Percentiles rank a stretch among this genome's conserved stretches.
Conservation (phyloP, 1,140 invertebrate species). For the Rhopalosiphum maidis region DNA sequence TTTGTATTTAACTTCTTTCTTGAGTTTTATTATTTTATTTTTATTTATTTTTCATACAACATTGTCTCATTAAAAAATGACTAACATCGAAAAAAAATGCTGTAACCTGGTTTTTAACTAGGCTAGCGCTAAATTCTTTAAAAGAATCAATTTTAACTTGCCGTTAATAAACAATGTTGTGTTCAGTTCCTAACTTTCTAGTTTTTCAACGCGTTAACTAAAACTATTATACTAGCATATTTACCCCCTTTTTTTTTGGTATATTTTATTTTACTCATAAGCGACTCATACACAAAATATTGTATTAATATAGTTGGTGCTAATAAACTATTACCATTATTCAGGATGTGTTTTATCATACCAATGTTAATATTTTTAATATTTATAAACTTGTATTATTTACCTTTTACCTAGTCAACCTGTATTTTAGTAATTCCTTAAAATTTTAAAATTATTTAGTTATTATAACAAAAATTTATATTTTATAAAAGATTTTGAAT, state of each 20-base stretch:
- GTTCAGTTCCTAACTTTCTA: conserved; percentile 55
- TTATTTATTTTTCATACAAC: conserved; percentile 37
- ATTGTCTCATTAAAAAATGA: conserved; percentile 13
- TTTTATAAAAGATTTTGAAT: too few relatives aligned
- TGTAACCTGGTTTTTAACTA: background rate
- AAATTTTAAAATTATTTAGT: background rate
- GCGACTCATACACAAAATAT: background rate
- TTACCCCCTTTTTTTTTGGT: background rate
- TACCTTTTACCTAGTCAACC: background rate
- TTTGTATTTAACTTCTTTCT: conserved; percentile 34
- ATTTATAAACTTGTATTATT: background rate
- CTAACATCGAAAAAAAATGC: conserved; percentile 16
- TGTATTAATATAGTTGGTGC: conserved; percentile 49
- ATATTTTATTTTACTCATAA: conserved; percentile 16
- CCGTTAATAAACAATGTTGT: conserved; percentile 42
- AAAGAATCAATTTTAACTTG: conserved; percentile 22
- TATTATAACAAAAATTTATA: too few relatives aligned
- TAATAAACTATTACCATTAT: conserved; percentile 52
- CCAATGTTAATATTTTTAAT: background rate
- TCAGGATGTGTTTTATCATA: background rate
- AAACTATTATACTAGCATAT: conserved; percentile 21
- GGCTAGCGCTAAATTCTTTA: background rate
- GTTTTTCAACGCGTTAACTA: conserved; percentile 44
- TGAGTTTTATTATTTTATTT: conserved; percentile 24
- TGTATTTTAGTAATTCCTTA: background rate